Conservation (phyloP, 2,113 vertebrate species). For the Callopanchax toddi region DNA sequence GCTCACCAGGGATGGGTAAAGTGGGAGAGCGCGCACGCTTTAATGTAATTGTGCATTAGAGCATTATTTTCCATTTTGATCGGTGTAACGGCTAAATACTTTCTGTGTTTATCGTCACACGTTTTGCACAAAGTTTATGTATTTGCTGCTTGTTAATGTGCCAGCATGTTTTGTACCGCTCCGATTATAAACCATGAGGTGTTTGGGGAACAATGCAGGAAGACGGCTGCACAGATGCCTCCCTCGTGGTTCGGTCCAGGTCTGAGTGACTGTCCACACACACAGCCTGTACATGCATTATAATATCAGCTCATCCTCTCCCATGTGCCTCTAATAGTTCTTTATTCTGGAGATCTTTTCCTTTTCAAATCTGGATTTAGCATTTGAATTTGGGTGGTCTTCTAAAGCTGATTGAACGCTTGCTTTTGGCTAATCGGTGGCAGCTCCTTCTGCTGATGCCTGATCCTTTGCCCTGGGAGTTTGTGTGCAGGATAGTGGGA, state of each 20-base stretch:
- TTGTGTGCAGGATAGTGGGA: slow-evolving; percentile 47
- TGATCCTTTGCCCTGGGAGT: slow-evolving; percentile 57
- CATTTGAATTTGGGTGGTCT: slow-evolving; percentile 70
- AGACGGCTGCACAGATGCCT: slow-evolving; percentile 18
- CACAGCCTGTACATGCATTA: slow-evolving; percentile 72
- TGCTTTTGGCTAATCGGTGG: slow-evolving; percentile 61
- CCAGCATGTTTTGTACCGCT: slow-evolving; percentile 13
- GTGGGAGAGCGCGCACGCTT: not conserved
- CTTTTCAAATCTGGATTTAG: slow-evolving; percentile 73
- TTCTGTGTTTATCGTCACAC: slow-evolving; percentile 13
- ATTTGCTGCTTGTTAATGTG: slow-evolving; percentile 28
- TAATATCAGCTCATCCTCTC: slow-evolving; percentile 76
- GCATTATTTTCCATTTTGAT: slow-evolving; percentile 27
- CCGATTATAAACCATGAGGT: slow-evolving; percentile 33
- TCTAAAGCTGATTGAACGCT: slow-evolving; percentile 53
- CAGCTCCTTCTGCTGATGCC: slow-evolving; percentile 52
- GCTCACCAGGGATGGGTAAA: slow-evolving; percentile 15
- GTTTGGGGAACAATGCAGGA: slow-evolving; percentile 29
- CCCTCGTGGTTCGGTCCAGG: slow-evolving; percentile 38
- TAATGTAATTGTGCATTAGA: slow-evolving; percentile 31
- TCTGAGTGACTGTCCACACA: slow-evolving; percentile 2
- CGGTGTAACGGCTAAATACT: slow-evolving; percentile 21
- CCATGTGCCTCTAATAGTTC: slow-evolving; percentile 46
- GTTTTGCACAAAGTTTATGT: slow-evolving; percentile 14
- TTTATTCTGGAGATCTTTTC: slow-evolving; percentile 52